Conservation (phyloP, 2,113 vertebrate genomes). For the Actenoides lindsayi region DNA sequence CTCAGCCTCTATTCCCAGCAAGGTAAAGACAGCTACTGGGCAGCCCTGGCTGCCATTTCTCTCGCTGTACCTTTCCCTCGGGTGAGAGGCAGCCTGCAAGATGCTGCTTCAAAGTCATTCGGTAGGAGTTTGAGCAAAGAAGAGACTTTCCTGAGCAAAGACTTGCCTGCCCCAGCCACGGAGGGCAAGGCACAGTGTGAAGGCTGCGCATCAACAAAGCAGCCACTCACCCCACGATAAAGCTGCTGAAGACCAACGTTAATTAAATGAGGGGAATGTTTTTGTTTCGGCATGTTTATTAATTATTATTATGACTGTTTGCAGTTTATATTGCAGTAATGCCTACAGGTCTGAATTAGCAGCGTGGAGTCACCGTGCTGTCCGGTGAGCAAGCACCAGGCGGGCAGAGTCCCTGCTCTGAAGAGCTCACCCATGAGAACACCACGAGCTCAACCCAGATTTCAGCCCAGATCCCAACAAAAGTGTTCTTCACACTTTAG, state of each 20-base stretch:
- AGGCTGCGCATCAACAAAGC: not conserved
- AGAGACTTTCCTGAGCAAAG: not conserved
- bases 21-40: not conserved
- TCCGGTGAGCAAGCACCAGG: not conserved
- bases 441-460: not conserved
- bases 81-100: not conserved
- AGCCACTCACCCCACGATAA: constrained; percentile 35
- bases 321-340: not conserved
- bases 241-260: not conserved
- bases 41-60: not conserved
- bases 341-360: constrained; percentile 38
- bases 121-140: not conserved
- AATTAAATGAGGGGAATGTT: not conserved
- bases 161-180: not conserved
- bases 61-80: not conserved
- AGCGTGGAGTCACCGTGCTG: not conserved
- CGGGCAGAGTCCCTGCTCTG: not conserved
- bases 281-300: constrained; percentile 53
- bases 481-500: not conserved
- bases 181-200: not conserved
- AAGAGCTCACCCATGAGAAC: not conserved
- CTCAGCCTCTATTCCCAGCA: not conserved
- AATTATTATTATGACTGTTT: constrained; percentile 48
- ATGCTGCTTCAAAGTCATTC: not conserved
- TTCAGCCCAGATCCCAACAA: not conserved